Percentiles rank a stretch among this genome's conserved stretches.
These are phyloP conservation scores for Laupala kohalensis DNA, from an alignment of 1,140 invertebrate genomes.

Conservation along the genomic window DNA sequence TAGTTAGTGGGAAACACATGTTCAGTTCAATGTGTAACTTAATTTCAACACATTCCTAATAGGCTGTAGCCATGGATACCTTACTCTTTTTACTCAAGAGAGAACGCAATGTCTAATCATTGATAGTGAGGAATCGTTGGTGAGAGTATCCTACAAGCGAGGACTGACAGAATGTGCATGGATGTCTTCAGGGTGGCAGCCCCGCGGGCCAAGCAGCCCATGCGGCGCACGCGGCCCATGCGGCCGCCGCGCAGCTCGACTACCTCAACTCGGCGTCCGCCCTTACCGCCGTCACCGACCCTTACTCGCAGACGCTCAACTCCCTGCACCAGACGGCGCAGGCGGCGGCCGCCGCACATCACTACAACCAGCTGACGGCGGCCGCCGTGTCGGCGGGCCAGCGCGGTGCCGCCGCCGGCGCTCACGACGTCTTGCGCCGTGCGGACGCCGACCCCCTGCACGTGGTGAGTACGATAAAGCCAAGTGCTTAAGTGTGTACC, in stretches of 20 bases:
- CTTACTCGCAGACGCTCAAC: constrained; percentile 52
- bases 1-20: no score
- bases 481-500: neutral
- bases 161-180: no score
- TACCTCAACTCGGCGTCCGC: constrained; percentile 28
- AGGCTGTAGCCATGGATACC: no score
- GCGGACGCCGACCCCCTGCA: constrained; percentile 35
- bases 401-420: constrained; percentile 19
- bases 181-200: constrained; percentile 1
- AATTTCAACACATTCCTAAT: no score
- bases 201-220: neutral
- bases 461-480: constrained; percentile 30
- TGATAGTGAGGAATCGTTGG: no score
- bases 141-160: no score
- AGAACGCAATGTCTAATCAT: no score
- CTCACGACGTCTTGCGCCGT: constrained; percentile 36
- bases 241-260: constrained; percentile 26
- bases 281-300: constrained; percentile 41
- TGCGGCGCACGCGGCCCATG: neutral
- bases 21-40: no score
- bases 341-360: constrained; percentile 27
- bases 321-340: constrained; percentile 40
- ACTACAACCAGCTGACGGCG: constrained; percentile 44
- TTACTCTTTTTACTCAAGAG: no score
- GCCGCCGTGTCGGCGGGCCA: constrained; percentile 24